Evolutionary conservation across 2,797 vertebrate genomes (phyloP).

Genomic region (Macropus fuliginosus): DNA sequence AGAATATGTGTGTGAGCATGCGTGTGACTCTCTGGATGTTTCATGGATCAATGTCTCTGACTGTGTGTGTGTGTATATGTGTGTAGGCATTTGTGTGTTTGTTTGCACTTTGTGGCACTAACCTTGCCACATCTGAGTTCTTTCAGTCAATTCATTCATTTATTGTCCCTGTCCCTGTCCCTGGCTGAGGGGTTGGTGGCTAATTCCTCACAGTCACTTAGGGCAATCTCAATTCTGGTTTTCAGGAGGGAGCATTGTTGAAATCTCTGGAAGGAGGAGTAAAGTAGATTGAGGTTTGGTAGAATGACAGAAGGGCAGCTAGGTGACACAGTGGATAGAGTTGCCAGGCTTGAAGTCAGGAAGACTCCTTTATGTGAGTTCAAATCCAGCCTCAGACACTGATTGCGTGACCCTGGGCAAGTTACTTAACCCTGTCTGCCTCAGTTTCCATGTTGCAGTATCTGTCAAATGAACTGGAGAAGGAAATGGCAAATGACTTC

Average conservation of each 20-base stretch:
- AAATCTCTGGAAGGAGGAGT: not conserved
- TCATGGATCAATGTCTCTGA: not conserved
- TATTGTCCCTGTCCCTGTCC: not conserved
- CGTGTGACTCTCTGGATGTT: not conserved
- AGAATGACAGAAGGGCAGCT: not conserved
- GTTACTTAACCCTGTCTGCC: not conserved
- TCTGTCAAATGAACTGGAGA: not conserved
- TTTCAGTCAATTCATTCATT: not conserved
- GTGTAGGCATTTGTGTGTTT: too few species aligned
- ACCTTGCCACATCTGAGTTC: not conserved
- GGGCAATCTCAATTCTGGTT: not conserved
- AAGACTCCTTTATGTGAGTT: not conserved
- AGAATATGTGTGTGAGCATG: not conserved
- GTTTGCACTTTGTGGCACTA: not conserved
- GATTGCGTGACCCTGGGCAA: not conserved
- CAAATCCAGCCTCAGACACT: not conserved
- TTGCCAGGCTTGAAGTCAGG: not conserved
- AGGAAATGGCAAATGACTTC: not conserved
- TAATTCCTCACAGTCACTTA: not conserved
- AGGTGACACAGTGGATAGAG: not conserved
- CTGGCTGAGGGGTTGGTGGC: not conserved
- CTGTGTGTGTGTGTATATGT: too few species aligned
- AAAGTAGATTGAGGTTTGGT: not conserved
- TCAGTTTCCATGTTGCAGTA: not conserved
- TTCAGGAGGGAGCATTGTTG: not conserved